Evolutionary conservation across 2,888 invertebrate genomes (phyloP), one percentile per base, ranked within the genome.

Genomic region (Amphipyra berbera): DNA sequence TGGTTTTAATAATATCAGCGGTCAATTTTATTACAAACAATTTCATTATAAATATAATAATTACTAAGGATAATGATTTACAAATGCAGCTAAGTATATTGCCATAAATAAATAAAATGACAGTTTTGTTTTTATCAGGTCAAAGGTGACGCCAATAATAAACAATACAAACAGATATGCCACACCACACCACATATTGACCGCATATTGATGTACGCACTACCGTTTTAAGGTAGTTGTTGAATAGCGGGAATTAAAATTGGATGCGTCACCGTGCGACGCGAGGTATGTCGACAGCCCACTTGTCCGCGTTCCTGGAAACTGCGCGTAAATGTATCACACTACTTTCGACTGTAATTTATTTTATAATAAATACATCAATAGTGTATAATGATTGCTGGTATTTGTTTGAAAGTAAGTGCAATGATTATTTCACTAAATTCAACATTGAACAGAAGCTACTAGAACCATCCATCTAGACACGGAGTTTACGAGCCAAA

Each of bases 231-330:
- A 60, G 57, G 52, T 33, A 56, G 67, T 66, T 62, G 65, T 61
- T 74, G 76, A 76, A 69, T 75, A 76, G 78, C 76, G 76, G 69
- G 77, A 75, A 79, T 77, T 77, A 63, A 77, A 77, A 75, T 64
- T 64, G 69, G 62, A 68, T 77, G 77, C 77, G 78, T 77, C 78
- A 77, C 55, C 55, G 54, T 10, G 40, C 55, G 47, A 47, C 60
- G 46, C 41, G 44, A 37, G 63, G 61, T 66, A 67, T 76, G 76
- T 69, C 67, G 73, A 76, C 79, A 68, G 52, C 66, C 72, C 74
- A 76, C 74, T 78, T 76, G 73, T 59, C 66, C 66, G 64, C 64
- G 68, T 78, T 78, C 78, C 78, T 62, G 78, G 78, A 77, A 77
- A 78, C 53, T 49, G 66, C 63, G 63, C 69, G 78, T 75, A 62